Evolutionary conservation across 2,797 vertebrate species (phyloP).

Genomic region (Phaenicophaeus curvirostris): DNA sequence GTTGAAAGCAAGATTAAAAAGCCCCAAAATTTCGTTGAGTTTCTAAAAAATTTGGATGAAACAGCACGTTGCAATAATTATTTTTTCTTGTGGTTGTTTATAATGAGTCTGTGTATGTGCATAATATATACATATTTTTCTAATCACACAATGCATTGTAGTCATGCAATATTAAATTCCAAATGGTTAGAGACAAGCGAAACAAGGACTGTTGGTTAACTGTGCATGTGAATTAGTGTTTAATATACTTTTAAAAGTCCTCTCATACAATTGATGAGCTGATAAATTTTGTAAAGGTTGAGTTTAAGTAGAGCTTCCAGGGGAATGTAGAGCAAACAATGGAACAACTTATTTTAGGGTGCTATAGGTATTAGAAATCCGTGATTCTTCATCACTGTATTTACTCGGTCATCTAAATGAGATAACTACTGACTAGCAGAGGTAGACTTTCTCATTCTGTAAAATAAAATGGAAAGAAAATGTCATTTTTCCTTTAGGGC

Average conservation of each 20-base stretch:
- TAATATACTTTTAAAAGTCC: neutral
- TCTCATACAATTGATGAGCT: neutral
- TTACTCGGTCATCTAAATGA: neutral
- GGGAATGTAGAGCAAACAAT: neutral
- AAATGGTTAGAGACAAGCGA: neutral
- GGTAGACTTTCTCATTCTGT: neutral
- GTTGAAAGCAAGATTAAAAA: neutral
- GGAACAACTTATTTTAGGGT: neutral
- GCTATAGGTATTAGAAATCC: neutral
- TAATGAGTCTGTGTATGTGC: neutral
- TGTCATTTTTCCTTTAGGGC: neutral
- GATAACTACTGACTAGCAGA: neutral
- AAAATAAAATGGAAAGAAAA: neutral
- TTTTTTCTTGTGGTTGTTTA: neutral
- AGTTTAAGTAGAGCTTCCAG: neutral
- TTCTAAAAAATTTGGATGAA: neutral
- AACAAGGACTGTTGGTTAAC: neutral
- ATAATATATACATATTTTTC: slow-evolving; percentile 8
- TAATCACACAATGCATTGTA: neutral
- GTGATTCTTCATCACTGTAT: neutral
- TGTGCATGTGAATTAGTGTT: neutral
- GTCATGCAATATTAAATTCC: slow-evolving; percentile 17
- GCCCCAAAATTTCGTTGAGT: neutral
- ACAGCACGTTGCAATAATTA: neutral
- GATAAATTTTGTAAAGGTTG: neutral